Percentiles rank a stretch among this genome's conserved stretches.
phyloP scores from a whole-genome alignment of 1,140 invertebrate genomes.

The Drosophila azteca region DNA sequence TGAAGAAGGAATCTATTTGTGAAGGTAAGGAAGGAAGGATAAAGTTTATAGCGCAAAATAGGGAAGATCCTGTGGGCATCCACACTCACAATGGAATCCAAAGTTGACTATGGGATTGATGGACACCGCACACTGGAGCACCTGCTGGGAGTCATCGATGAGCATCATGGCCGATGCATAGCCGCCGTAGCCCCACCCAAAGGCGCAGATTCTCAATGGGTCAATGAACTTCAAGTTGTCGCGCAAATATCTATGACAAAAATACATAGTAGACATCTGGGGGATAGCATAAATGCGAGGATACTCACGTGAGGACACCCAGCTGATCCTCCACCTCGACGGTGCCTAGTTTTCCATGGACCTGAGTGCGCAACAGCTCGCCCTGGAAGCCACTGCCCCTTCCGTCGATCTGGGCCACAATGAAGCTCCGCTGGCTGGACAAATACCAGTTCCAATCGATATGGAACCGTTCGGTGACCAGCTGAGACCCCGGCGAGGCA shows the following conservation, averaged over 20 bases:
- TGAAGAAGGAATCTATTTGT: conserved; percentile 90
- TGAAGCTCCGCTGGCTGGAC: conserved; percentile 89
- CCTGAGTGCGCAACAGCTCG: conserved; percentile 88
- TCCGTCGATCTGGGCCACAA: conserved; percentile 91
- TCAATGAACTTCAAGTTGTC: conserved; percentile 91
- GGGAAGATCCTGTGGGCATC: no score
- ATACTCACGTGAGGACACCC: conserved; percentile 88
- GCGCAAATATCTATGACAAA: conserved; percentile 86
- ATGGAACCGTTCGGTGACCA: conserved; percentile 89
- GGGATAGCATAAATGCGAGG: neutral
- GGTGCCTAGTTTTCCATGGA: conserved; percentile 87
- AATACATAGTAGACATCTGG: neutral
- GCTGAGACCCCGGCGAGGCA: conserved; percentile 90
- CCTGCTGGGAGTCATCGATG: conserved; percentile 88
- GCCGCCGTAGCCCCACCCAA: conserved; percentile 89
- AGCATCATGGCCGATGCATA: conserved; percentile 90
- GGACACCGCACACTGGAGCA: conserved; percentile 91
- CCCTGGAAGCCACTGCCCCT: conserved; percentile 91
- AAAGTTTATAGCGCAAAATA: no score
- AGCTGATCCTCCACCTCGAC: conserved; percentile 94
- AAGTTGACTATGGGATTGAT: conserved; percentile 93
- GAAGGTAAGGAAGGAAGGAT: neutral
- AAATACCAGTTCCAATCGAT: conserved; percentile 91
- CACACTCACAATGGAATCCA: conserved; percentile 89
- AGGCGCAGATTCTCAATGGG: conserved; percentile 88